Evolutionary conservation across 2,113 vertebrate genomes (phyloP).

Genomic region (Pongo pygmaeus): DNA sequence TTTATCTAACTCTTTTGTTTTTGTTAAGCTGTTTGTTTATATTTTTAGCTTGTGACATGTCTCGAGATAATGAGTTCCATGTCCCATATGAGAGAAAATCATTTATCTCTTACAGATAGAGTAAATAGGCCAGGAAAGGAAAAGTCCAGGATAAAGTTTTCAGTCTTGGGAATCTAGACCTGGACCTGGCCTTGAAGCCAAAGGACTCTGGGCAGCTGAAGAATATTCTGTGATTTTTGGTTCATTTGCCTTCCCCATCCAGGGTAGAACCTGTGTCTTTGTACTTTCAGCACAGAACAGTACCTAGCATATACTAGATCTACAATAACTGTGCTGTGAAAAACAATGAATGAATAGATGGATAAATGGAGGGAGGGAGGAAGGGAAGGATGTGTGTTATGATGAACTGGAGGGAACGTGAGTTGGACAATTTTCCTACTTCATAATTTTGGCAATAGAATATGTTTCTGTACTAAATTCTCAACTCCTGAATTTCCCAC

Average conservation of each 20-base stretch:
- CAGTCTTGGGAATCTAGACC: neutral
- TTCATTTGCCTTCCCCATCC: neutral
- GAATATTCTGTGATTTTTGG: neutral
- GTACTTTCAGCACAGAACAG: neutral
- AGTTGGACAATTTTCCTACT: neutral
- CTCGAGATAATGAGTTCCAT: slow-evolving; percentile 1
- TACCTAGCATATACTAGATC: neutral
- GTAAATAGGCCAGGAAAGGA: neutral
- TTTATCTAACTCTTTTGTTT: slow-evolving; percentile 32
- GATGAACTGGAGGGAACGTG: neutral
- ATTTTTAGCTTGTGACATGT: neutral
- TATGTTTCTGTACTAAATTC: neutral
- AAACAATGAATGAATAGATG: neutral
- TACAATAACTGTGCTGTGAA: neutral
- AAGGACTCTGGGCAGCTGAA: neutral
- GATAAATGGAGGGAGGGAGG: neutral
- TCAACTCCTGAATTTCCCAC: neutral
- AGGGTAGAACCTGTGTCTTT: neutral
- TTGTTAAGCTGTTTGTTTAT: neutral
- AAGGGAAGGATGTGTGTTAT: neutral
- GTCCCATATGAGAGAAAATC: neutral
- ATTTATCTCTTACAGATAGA: neutral
- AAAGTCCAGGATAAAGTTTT: neutral
- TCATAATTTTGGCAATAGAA: neutral
- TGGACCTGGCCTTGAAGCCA: neutral